Base-by-base conservation (phyloP, 2,113 vertebrate genomes). In the Gobius niger region DNA sequence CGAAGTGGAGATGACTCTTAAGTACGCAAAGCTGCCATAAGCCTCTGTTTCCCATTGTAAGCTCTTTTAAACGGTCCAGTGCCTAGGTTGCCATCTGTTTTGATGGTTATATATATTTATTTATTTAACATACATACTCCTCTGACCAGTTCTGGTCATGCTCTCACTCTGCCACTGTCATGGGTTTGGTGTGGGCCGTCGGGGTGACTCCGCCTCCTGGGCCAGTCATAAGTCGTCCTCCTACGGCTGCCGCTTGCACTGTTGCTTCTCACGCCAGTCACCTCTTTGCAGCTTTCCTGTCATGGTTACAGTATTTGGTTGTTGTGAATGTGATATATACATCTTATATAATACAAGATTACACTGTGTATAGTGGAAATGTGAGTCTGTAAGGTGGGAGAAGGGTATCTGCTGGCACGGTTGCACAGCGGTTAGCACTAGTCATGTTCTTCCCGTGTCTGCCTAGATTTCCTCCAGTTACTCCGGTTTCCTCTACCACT, bases 21-120 rank as follows among this genome's bases (percentile, higher is more conserved):
- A 90, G 87, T 77, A 83, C 81, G 67, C 85, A 89, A 89, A 91
- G 88, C 89, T 89, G 86, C 83, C 82, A 84, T 92, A 89, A 92
- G 89, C 88, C 88, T 73, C 77, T 64, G 85, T 92, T 89, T 89
- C 84, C 85, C 73, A 84, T 90, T 89, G 88, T 91, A 91, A 91
- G 90, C 88, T 82, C 84, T 91, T 91, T 88, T 89, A 87, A 85
- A 83, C 78, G 81, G 72, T 85, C 85, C 86, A 82, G 78, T 44
- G 77, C 76, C 82, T 81, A 41, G 12, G 15, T 57, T 34, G 76
- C 91, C 89, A 92, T 92, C 89, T 91, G 90, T 78, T 90, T 91
- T 83, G 47, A 79, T 18, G 75, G 60, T 69, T 85, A 24, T 88
- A 87, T 85, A 24, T 88, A 87, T 89, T 92, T 89, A 86, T 89